Conservation (phyloP, 2,797 vertebrate genomes). For the Peromyscus attwateri region DNA sequence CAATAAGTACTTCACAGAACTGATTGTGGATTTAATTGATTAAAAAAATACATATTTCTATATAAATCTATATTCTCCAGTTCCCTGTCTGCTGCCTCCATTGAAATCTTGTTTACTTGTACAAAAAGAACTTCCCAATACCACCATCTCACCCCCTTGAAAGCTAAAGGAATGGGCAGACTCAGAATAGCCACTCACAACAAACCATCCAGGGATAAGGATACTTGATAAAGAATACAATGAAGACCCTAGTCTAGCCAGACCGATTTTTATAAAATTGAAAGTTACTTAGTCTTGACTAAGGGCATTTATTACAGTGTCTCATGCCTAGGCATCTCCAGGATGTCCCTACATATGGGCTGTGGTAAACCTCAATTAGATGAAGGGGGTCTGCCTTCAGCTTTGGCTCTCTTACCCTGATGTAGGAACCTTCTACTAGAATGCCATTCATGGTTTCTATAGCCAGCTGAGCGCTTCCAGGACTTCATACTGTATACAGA, state of each 20-base stretch:
- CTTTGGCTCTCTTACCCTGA: slow-evolving; percentile 88
- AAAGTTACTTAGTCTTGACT: neutral
- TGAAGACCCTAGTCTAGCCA: neutral
- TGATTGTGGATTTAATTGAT: neutral
- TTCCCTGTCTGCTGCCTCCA: neutral
- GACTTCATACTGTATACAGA: slow-evolving; percentile 90
- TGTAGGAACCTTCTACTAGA: slow-evolving; percentile 86
- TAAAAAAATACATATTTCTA: neutral
- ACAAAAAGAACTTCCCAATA: slow-evolving; percentile 41
- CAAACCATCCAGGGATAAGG: neutral
- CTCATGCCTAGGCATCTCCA: neutral
- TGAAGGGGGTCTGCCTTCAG: neutral
- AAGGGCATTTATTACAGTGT: neutral
- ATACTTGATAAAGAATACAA: neutral
- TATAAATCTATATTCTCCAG: slow-evolving; percentile 31
- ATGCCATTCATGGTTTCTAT: slow-evolving; percentile 88
- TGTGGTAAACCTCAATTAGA: neutral
- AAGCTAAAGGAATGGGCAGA: slow-evolving; percentile 34
- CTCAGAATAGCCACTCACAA: neutral
- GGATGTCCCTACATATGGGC: neutral
- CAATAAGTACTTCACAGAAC: neutral
- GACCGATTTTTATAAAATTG: neutral
- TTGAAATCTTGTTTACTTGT: slow-evolving; percentile 23
- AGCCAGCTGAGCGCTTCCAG: slow-evolving; percentile 93
- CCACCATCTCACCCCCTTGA: neutral